Base-by-base conservation (phyloP, 2,888 invertebrate genomes). In the Punctoribates punctum region DNA sequence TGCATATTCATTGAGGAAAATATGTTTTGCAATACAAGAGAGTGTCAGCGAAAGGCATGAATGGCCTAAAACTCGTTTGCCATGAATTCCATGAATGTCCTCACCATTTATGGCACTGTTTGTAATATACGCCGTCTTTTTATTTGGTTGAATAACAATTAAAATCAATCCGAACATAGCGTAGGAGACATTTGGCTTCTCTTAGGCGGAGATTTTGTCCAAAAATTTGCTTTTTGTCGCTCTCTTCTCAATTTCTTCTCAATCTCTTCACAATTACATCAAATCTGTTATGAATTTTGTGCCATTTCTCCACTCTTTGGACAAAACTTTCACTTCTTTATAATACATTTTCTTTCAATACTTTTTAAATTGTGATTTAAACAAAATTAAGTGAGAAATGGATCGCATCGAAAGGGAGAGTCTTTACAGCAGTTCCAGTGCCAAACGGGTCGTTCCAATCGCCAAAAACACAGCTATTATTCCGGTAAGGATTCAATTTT, bases 51-150 rank as follows among this genome's bases (percentile, higher is more conserved):
- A 27, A 62, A n/a, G 62, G 62, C 62, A 62, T 70, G 70, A 70
- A 70, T 70, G 70, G 70, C 38, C 70, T 70, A n/a, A 70, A 70
- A 70, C 70, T 70, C 38, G 70, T 70, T 70, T 70, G 70, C 70
- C 70, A 70, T 70, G 70, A 62, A 62, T 62, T 62, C 17, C 27
- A 62, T 62, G 29, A 70, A 70, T 42, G 70, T 70, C 62, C 20
- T 70, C 13, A 46, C 70, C 70, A 70, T 70, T 70, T 70, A 70
- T 70, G 70, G 70, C 46, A 20, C 20, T 70, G 70, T 70, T 70
- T 70, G 70, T 70, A 70, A 70, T n/a, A 70, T 42, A 70, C 70
- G 38, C 70, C 70, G 70, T 70, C 70, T 70, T 70, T 70, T 67
- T 67, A 60, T 67, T 42, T 70, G 70, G 70, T 70, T 70, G 42